Evolutionary conservation across 2,888 invertebrate genomes (phyloP), one percentile per base, ranked within the genome.

Genomic region (Formica aserva): DNA sequence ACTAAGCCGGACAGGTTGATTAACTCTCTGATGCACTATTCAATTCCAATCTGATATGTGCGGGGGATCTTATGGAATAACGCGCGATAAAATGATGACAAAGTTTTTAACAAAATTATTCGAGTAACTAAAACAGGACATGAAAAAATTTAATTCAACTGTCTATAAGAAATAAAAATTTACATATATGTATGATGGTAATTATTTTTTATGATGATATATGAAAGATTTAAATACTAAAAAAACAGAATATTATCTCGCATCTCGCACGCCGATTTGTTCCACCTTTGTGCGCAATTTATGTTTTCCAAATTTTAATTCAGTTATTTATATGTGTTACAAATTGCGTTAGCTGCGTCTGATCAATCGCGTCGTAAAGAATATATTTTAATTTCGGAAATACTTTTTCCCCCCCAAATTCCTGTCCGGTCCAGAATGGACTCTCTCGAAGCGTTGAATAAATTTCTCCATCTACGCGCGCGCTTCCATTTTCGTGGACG

Each of bases 1-100:
- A 80, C 69, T 69, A 80, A 71, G 78, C 71, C 26, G 45, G 78
- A 80, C 78, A 80, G 45, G 78, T 80, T 80, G 71, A 80, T 80
- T 80, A 80, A 80, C 78, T 71, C 71, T 18, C 60, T 45, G 78
- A 80, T 35, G 69, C 78, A n/a, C 78, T 80, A 71, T 80, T 80
- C 60, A 60, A 80, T 80, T 71, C 35, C 26, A 35, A 60, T 80
- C 60, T 52, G 45, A 69, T 78, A 69, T 57, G 32, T 26, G n/a
- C 6, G 48, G 26, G 60, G 69, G 48, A 41, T 35, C 60, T 29
- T 55, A 13, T 32, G 35, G 9, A 4, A 45, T 66, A 26, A 45
- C 15, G 41, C 9, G 48, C 38, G 35, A 22, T 41, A 38, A 65
- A 35, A 65, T 35, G 15, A 65, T 35, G 52, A 75, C 18, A 11